Evolutionary conservation across 2,888 invertebrate species (phyloP).

Genomic region (Acholoe squamosa): DNA sequence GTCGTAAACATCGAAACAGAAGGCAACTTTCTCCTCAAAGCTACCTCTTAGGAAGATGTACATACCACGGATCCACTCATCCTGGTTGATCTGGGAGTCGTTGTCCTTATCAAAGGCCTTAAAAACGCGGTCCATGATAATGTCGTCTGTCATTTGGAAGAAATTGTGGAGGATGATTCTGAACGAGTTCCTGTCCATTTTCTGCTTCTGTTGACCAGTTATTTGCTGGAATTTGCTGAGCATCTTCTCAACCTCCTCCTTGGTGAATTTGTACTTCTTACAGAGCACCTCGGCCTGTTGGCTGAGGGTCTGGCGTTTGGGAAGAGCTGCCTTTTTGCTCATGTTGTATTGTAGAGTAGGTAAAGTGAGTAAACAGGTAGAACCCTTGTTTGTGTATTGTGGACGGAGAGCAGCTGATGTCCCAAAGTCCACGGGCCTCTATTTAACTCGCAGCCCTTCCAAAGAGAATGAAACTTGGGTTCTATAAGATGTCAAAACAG

Average conservation of each 20-base stretch:
- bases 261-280: slow-evolving; percentile 36
- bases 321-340: background rate
- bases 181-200: slow-evolving; percentile 78
- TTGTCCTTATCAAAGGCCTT: slow-evolving; percentile 89
- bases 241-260: slow-evolving; percentile 44
- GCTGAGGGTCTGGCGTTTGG: slow-evolving; percentile 15
- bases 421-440: too few species aligned
- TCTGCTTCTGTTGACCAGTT: background rate
- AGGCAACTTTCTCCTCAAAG: slow-evolving; percentile 86
- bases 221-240: slow-evolving; percentile 41
- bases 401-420: too few species aligned
- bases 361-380: background rate
- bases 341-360: background rate
- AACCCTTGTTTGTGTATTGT: too few species aligned
- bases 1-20: slow-evolving; percentile 88
- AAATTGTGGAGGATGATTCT: slow-evolving; percentile 79
- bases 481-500: background rate
- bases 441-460: too few species aligned
- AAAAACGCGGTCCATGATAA: slow-evolving; percentile 79
- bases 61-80: slow-evolving; percentile 90
- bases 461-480: too few species aligned
- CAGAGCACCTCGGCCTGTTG: slow-evolving; percentile 44
- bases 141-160: slow-evolving; percentile 90
- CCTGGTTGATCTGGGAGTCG: slow-evolving; percentile 87
- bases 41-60: slow-evolving; percentile 90